Base-by-base conservation (phyloP, 2,888 invertebrate genomes). In the Ditula angustiorana region DNA sequence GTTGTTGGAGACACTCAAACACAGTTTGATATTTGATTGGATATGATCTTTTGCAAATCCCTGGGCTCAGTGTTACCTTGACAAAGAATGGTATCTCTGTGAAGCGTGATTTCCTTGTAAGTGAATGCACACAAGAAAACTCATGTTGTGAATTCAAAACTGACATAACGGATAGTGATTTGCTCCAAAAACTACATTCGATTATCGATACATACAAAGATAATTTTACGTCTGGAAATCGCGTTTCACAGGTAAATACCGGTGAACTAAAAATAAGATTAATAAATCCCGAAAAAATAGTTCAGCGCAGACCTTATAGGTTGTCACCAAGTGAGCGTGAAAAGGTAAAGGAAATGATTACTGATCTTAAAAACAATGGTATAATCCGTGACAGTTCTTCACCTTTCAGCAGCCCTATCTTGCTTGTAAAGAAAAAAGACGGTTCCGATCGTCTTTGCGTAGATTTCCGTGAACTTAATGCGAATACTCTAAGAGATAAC, bases 371-470 rank as follows among this genome's bases (percentile, higher is more conserved):
- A 60, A n/a, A n/a, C 13, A 67, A 67, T 10, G 58, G 55, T 10
- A 71, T 74, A 11, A 68, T 70, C n/a, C 55, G 70, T n/a, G 64
- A 64, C 19, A 68, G 69, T 11, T 41, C 46, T 21, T 69, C 70
- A 23, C 61, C 67, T 2, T 71, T 67, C 52, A 57, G 61, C 2
- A 73, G 73, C 28, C 70, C 68, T 0, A 66, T 73, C 13, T 23
- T 74, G 3, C 55, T 71, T 1, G 69, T 67, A 0, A 61, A 64
- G n/a, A 71, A 72, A 24, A 59, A 69, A 24, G 67, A 73, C 44
- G 71, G 71, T 7, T 62, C 56, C 5, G 69, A 73, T 26, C 61
- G 71, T 11, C 66, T 74, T 4, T 72, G 69, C 24, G 69, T 69
- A 0, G 74, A 73, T 13, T 66, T 30, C 13, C 50, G 66, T 0